Evolutionary conservation across 2,797 vertebrate genomes (phyloP).

Genomic region (Pristis pectinata): DNA sequence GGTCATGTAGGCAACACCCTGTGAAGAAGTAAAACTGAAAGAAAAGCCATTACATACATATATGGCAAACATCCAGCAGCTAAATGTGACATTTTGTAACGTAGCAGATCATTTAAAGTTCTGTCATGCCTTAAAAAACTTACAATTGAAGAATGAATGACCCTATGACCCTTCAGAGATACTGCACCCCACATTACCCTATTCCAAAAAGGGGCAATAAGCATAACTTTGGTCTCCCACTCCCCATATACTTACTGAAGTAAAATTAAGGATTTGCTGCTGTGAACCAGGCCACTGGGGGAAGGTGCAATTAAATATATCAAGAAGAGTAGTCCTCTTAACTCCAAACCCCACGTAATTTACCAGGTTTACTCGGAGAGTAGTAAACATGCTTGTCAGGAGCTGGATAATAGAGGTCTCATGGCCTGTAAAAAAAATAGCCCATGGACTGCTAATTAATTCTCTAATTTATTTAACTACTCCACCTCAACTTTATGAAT

Average conservation of each 20-base stretch:
- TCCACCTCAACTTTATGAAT: not conserved
- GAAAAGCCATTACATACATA: not conserved
- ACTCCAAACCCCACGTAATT: not conserved
- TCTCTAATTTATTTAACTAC: not conserved
- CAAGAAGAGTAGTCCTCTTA: not conserved
- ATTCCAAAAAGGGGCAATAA: not conserved
- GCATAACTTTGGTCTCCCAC: not conserved
- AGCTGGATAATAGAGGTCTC: not conserved
- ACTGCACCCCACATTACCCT: not conserved
- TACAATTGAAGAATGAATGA: too few species aligned
- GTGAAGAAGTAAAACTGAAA: conserved; percentile 72
- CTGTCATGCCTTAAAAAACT: too few species aligned
- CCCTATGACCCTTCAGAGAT: not conserved
- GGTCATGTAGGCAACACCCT: conserved; percentile 80
- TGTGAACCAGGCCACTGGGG: not conserved
- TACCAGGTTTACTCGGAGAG: not conserved
- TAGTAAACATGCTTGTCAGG: not conserved
- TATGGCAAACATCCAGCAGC: too few species aligned
- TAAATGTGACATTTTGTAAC: not conserved
- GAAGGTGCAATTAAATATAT: not conserved
- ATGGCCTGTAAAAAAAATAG: not conserved
- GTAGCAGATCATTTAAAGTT: not conserved
- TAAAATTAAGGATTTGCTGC: not conserved
- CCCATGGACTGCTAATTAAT: not conserved
- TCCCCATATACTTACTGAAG: not conserved